A percentile compares a stretch with the other conserved stretches of the same genome.
phyloP scores from a whole-genome alignment of 2,888 invertebrate species.

The Biston stratarius region DNA sequence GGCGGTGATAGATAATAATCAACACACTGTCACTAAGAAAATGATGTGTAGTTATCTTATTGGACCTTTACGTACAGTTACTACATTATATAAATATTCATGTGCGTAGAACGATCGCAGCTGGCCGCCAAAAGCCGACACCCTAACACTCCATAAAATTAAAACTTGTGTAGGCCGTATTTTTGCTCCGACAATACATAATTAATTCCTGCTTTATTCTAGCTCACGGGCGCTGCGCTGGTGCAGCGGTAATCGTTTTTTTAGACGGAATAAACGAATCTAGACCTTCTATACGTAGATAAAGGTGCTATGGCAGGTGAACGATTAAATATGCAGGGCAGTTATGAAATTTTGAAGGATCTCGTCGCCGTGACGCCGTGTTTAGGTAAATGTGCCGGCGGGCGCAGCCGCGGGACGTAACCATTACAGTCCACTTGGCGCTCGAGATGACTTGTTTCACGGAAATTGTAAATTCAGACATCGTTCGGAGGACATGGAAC shows the following conservation, averaged over 20 bases:
- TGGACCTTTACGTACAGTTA: no score
- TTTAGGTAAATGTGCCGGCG: conserved; percentile 34
- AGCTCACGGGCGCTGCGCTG: conserved; percentile 38
- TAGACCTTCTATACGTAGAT: conserved; percentile 3
- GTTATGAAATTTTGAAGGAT: conserved; percentile 44
- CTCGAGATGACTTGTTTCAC: conserved; percentile 18
- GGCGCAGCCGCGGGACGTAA: conserved; percentile 18
- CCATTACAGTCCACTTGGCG: conserved; percentile 27
- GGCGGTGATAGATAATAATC: no score
- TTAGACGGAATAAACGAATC: neutral
- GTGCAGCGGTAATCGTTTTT: neutral
- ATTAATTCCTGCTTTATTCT: conserved; percentile 45
- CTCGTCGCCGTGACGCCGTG: conserved; percentile 33
- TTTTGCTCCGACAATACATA: conserved; percentile 40
- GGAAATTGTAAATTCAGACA: conserved; percentile 17
- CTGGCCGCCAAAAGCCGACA: conserved; percentile 1
- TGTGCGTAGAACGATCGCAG: neutral
- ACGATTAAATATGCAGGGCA: conserved; percentile 14
- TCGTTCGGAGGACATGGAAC: neutral
- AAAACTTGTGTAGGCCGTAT: conserved; percentile 36
- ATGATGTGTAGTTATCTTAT: no score
- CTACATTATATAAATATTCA: no score
- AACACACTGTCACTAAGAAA: no score
- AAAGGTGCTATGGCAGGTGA: neutral
- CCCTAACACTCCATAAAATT: conserved; percentile 31